These are phyloP conservation scores for Drosophila emarginata DNA, from an alignment of 2,888 invertebrate genomes.

Conservation along the genomic window DNA sequence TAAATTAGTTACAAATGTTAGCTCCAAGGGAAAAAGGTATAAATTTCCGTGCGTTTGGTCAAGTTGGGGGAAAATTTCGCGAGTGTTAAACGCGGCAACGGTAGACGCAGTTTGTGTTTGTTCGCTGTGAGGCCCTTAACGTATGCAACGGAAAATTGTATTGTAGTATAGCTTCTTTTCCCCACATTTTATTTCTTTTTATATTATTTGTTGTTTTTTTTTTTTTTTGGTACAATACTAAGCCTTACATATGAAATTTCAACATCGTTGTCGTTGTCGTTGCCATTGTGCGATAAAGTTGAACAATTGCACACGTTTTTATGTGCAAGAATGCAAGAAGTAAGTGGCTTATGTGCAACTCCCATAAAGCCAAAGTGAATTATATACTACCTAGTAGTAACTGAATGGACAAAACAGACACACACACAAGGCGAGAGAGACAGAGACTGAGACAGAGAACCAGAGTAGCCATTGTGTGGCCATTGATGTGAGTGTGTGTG, in stretches of 20 bases:
- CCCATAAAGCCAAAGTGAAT: slow-evolving; percentile 61
- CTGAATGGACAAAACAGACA: neutral
- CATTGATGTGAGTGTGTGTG: neutral
- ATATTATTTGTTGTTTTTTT: slow-evolving; percentile 11
- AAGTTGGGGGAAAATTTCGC: slow-evolving; percentile 46
- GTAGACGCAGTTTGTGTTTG: slow-evolving; percentile 13
- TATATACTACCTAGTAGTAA: slow-evolving; percentile 38
- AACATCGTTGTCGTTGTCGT: slow-evolving; percentile 46
- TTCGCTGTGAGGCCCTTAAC: slow-evolving; percentile 22
- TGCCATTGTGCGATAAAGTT: slow-evolving; percentile 60
- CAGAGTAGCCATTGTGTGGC: neutral
- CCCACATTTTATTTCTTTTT: no score
- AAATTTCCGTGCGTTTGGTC: slow-evolving; percentile 57
- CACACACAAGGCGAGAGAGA: neutral
- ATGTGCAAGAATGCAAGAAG: slow-evolving; percentile 68
- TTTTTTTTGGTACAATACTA: slow-evolving; percentile 41
- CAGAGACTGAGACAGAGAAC: neutral
- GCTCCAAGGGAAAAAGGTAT: slow-evolving; percentile 64
- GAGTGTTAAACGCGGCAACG: slow-evolving; percentile 25
- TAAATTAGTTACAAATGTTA: slow-evolving; percentile 68
- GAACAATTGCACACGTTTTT: slow-evolving; percentile 71
- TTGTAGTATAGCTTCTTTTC: neutral
- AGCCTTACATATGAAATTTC: slow-evolving; percentile 63
- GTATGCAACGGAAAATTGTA: slow-evolving; percentile 40
- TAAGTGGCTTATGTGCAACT: slow-evolving; percentile 63